Evolutionary conservation across 2,113 vertebrate species (phyloP).

Genomic region (Perca flavescens): DNA sequence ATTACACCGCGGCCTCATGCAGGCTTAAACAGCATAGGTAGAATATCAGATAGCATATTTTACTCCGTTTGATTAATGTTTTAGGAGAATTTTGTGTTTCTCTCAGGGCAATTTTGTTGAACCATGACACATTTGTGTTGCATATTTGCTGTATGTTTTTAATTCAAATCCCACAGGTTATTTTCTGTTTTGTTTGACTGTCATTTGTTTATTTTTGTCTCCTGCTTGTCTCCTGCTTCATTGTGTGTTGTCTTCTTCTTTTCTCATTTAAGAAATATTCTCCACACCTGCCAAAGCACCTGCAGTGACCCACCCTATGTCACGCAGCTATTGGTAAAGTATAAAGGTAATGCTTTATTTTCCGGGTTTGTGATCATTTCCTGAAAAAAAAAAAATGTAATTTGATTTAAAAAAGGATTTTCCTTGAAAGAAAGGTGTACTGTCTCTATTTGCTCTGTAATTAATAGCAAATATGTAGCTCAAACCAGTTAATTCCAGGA

Average conservation of each 20-base stretch:
- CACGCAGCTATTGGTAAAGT: background rate
- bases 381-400: no score
- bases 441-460: no score
- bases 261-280: background rate
- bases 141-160: no score
- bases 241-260: background rate
- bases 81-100: background rate
- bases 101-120: background rate
- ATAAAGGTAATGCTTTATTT: background rate
- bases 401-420: no score
- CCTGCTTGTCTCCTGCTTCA: background rate
- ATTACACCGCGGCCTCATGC: background rate
- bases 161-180: background rate
- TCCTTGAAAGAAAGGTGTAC: no score
- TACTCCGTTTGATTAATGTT: background rate
- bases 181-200: background rate
- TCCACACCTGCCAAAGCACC: background rate
- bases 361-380: no score
- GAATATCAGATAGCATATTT: background rate
- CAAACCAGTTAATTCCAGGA: no score
- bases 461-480: no score
- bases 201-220: background rate
- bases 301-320: background rate
- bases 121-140: background rate
- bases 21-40: background rate